These are phyloP conservation scores for Thomomys bottae DNA, from an alignment of 2,113 vertebrate genomes.

Conservation along the genomic window DNA sequence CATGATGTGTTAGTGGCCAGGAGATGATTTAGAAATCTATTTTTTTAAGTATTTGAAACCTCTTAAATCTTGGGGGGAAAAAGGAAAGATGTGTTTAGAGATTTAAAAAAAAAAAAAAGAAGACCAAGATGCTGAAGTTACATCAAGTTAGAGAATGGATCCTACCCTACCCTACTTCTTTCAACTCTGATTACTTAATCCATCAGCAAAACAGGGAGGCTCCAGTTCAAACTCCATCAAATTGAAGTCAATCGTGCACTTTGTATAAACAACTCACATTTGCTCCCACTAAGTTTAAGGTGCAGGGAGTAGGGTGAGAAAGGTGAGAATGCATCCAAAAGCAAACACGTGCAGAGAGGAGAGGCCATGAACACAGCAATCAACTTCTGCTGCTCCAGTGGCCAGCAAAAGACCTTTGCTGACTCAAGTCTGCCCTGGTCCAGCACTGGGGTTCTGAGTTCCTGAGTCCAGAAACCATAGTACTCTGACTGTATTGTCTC, in stretches of 20 bases:
- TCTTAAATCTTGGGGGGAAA: constrained; percentile 48
- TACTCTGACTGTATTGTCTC: background rate
- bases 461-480: background rate
- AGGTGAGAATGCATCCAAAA: rapidly evolving
- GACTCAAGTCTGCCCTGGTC: background rate
- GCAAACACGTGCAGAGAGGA: rapidly evolving
- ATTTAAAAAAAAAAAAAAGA: background rate
- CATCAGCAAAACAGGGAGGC: background rate
- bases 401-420: background rate
- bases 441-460: background rate
- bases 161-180: too few relatives aligned
- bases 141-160: rapidly evolving
- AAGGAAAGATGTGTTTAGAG: background rate
- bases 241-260: background rate
- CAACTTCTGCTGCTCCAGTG: background rate
- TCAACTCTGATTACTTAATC: background rate
- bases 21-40: constrained; percentile 61
- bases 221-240: background rate
- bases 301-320: background rate
- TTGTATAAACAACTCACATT: background rate
- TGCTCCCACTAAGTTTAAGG: background rate
- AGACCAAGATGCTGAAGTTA: background rate
- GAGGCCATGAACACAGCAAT: rapidly evolving
- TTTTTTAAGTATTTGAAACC: constrained; percentile 63
- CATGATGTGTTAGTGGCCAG: constrained; percentile 52